Evolutionary conservation across 2,113 vertebrate genomes (phyloP).

Genomic region (Pteropus alecto): DNA sequence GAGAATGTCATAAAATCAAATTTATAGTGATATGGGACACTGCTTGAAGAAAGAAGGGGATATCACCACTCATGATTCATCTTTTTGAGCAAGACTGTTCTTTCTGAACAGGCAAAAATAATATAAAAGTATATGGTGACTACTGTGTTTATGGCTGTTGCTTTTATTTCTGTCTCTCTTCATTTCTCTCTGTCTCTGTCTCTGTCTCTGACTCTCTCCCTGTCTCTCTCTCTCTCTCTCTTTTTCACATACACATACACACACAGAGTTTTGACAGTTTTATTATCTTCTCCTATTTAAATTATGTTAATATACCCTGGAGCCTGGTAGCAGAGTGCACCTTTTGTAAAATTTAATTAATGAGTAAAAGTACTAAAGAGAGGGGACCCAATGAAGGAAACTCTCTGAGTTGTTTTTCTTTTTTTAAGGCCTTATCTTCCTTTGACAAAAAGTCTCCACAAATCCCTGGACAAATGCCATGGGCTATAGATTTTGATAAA

Average conservation of each 20-base stretch:
- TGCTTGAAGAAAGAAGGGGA: not conserved
- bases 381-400: not conserved
- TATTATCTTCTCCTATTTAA: slow-evolving; percentile 41
- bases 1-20: not conserved
- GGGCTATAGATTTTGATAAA: slow-evolving; percentile 30
- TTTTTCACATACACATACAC: not conserved
- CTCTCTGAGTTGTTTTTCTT: not conserved
- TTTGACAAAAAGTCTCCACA: slow-evolving; percentile 20
- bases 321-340: not conserved
- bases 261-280: not conserved
- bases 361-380: not conserved
- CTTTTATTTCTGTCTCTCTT: not conserved
- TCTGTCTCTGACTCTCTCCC: not conserved
- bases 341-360: slow-evolving; percentile 38
- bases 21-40: not conserved
- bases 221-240: not conserved
- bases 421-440: not conserved
- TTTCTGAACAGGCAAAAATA: not conserved
- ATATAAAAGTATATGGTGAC: not conserved
- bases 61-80: not conserved
- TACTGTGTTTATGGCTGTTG: not conserved
- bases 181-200: not conserved
- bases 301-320: slow-evolving; percentile 9
- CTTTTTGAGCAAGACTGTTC: not conserved
- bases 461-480: slow-evolving; percentile 22